Percentiles rank a stretch among this genome's conserved stretches.
Evolutionary conservation across 2,113 vertebrate genomes (phyloP).

Genomic region (Gymnarchus niloticus): DNA sequence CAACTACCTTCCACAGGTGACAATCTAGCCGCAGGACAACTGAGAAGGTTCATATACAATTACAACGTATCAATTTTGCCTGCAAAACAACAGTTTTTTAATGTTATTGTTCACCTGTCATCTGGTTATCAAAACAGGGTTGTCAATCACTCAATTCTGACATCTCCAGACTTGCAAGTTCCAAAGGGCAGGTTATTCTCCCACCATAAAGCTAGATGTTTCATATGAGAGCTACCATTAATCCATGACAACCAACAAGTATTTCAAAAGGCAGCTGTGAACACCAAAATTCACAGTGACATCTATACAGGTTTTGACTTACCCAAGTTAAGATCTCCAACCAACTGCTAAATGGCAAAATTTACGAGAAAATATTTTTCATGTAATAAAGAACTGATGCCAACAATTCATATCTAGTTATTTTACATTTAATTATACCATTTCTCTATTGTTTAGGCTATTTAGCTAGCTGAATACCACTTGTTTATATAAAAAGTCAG

Average conservation of each 20-base stretch:
- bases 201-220: not conserved
- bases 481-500: not conserved
- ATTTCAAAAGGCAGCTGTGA: not conserved
- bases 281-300: not conserved
- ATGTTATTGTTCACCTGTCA: not conserved
- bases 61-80: not conserved
- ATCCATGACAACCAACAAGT: not conserved
- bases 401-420: not conserved
- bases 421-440: not conserved
- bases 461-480: not conserved
- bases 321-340: not conserved
- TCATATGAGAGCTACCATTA: not conserved
- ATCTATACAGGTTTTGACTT: not conserved
- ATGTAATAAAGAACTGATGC: not conserved
- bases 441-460: not conserved
- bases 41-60: not conserved
- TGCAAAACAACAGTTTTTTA: too few relatives aligned
- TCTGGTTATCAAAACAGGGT: not conserved
- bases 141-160: not conserved
- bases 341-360: not conserved
- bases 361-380: not conserved
- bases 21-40: not conserved
- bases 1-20: not conserved
- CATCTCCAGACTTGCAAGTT: not conserved
- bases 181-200: not conserved